Evolutionary conservation across 2,113 vertebrate genomes (phyloP), one percentile per base, ranked within the genome.

Genomic region (Chrysemys picta): DNA sequence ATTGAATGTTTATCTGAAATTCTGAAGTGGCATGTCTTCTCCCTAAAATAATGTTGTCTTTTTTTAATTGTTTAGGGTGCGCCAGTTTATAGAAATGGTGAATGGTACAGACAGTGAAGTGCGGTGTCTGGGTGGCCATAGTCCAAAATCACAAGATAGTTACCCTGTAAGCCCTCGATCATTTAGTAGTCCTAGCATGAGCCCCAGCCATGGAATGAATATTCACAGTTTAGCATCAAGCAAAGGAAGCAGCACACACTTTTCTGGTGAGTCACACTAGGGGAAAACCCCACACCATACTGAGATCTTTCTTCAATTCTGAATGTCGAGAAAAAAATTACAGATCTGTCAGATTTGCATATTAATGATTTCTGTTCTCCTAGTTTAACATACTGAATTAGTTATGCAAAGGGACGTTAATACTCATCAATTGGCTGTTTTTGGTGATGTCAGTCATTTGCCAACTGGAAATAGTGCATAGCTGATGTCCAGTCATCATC

Each of bases 81-180:
- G 99, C 91, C 99, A 99, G 97, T 99, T 99, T 94, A 99, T 99
- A 97, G 99, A 99, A 98, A 99, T 99, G 99, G 99, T 99, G 98
- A 99, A 99, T 11, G 99, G 99, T 94, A 99, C 99, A 8, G 99
- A 99, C 98, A 99, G 99, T 35, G 99, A 99, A 98, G 99, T 99
- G 87, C 98, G 99, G 81, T 99, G 99, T 98, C 98, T 99, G 93
- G 99, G 99, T 91, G 99, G 99, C 57, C 99, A 99, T 94, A 99
- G 99, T 97, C 99, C 99, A 57, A 99, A 99, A 98, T 99, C 99
- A 98, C 99, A 99, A 98, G 99, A 99, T 97, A 99, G 98, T 97
- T 99, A 99, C 91, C 99, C 99, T 62, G 99, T 99, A 96, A 99
- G 99, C 89, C 99, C 99, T 78, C 98, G 99, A 29, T 97, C 99